A percentile compares a stretch with the other conserved stretches of the same genome.
phyloP scores from a whole-genome alignment of 2,888 invertebrate species.

The Seladonia tumulorum region DNA sequence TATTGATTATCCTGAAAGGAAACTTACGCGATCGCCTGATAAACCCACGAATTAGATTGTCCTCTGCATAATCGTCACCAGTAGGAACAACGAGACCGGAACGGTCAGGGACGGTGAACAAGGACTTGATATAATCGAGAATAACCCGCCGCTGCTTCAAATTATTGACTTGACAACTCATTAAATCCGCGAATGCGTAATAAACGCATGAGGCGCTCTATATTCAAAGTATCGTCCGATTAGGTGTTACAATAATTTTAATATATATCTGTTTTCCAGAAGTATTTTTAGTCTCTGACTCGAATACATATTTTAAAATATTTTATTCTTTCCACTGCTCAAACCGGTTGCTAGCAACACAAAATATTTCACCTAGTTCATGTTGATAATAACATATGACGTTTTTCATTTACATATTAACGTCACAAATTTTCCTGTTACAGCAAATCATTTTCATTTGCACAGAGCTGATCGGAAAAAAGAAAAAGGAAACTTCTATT shows the following conservation, averaged over 20 bases:
- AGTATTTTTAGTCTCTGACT: neutral
- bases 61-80: slow-evolving; percentile 62
- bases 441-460: neutral
- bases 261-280: neutral
- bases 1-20: slow-evolving; percentile 34
- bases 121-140: slow-evolving; percentile 69
- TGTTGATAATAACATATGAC: neutral
- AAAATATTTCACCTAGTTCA: slow-evolving; percentile 1
- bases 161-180: slow-evolving; percentile 52
- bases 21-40: slow-evolving; percentile 48
- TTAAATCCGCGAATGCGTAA: neutral
- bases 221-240: neutral
- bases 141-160: slow-evolving; percentile 62
- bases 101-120: slow-evolving; percentile 77
- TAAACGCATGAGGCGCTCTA: neutral
- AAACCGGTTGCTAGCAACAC: neutral
- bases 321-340: neutral
- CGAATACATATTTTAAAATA: neutral
- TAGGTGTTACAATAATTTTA: neutral
- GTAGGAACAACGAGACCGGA: slow-evolving; percentile 73
- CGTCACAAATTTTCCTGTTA: neutral
- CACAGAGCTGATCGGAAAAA: neutral
- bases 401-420: neutral
- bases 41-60: slow-evolving; percentile 59
- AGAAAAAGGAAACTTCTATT: no score